Evolutionary conservation across 2,113 vertebrate species (phyloP), one percentile per base, ranked within the genome.

Genomic region (Leptocoma aspasia): DNA sequence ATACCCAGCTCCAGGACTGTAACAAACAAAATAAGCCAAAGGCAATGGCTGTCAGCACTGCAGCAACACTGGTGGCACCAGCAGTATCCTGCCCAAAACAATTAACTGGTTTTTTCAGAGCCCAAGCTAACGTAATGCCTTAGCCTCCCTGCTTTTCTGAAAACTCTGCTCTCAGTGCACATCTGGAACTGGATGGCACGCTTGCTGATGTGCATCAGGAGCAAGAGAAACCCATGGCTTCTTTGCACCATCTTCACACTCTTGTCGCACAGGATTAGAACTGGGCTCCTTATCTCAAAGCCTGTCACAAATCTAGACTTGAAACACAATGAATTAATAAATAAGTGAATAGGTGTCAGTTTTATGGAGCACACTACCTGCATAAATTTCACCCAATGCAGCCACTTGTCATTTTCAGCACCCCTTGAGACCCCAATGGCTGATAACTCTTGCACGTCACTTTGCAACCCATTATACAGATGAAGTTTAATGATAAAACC

Each of bases 321-420:
- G 85, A 96, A 94, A 86, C 83, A 92, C 82, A 93, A 75, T 20
- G 88, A 94, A 93, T 93, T 96, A 94, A 94, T 96, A 94, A 96
- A 85, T 89, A 92, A 90, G 65, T 72, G 90, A 92, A 70, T 30
- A 96, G 87, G 59, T 92, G 86, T 86, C 90, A 89, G 81, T 76
- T 92, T 92, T 92, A 96, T 90, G 87, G 87, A 89, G 83, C 35
- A 79, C 69, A 41, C 50, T 65, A 86, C 71, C 80, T 64, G 80
- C 63, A 87, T 93, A 94, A 92, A 93, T 96, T 95, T 88, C 75
- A 70, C 76, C 82, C 80, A 39, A 42, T 39, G 50, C 78, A 90
- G 86, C 56, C 77, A 73, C 86, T 83, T 91, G 92, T 91, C 89
- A 93, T 93, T 89, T 89, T 52, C 89, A 90, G 71, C 53, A 80